Base-by-base conservation (phyloP, 2,888 invertebrate species). In the Ceramica pisi region DNA sequence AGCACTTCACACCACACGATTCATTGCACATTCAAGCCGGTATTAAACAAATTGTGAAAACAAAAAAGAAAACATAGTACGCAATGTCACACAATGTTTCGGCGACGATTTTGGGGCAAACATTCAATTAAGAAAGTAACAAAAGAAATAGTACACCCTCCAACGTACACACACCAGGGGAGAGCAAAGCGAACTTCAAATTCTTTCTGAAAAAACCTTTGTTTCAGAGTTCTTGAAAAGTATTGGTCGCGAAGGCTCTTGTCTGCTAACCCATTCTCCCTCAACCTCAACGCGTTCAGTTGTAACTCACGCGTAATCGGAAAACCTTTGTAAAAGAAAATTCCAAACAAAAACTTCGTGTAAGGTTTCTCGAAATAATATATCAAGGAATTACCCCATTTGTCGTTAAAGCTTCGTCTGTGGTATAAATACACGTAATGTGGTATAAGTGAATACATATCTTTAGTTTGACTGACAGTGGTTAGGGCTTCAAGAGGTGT, bases 321-420 rank as follows among this genome's bases (percentile, higher is more conserved):
- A 51, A 62, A 84, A 3, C 84, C 84, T 71, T 84, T 83, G 53
- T 83, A 83, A 60, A 83, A 84, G 51, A 59, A 74, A 41, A 56
- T 67, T 19, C 55, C 57, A 2, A 71, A 72, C 26, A 67, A 72
- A 65, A 59, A 67, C 60, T 62, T 75, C 21, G 7, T 59, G 55
- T 41, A 70, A 19, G 61, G 75, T 23, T 86, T 77, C 0, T 79
- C 63, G 60, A 85, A 81, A 48, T 41, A 67, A 26, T 78, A 66
- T 53, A 82, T 59, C n/a, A 74, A 46, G 3, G 71, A 60, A n/a
- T 76, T 62, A 0, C 85, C 85, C 78, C 78, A 86, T 38, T 73
- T 71, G 53, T 86, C 75, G 50, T 72, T 64, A 23, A 79, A 76
- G 0, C 9, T 31, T n/a, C 53, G 48, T 19, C 64, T 76, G 55